Base-by-base conservation (phyloP, 2,113 vertebrate genomes). In the Lepisosteus oculatus region DNA sequence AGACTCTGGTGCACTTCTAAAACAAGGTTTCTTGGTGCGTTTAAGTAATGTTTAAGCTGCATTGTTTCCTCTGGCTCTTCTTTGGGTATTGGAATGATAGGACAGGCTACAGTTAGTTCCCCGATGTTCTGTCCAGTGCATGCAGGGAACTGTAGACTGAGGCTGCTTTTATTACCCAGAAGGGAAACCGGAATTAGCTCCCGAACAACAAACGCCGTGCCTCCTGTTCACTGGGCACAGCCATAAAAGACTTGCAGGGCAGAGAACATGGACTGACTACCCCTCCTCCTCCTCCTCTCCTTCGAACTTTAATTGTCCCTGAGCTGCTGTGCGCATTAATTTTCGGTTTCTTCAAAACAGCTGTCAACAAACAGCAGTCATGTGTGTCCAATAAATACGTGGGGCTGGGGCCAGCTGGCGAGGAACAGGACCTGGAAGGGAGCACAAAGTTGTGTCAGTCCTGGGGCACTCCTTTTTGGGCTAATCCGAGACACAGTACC, bases 301-400 rank as follows among this genome's bases (percentile, higher is more conserved):
- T 74, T 80, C 77, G 81, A 83, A 79, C 84, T 76, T 78, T 87
- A 79, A 89, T 86, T 85, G 82, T 9, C 6, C 74, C 77, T 77
- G 86, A 65, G 77, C 83, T 81, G 78, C 72, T 63, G 44, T 8
- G n/a, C 72, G 74, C 68, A 29, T 81, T 74, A 67, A 68, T 41
- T 43, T 70, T 54, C 67, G 62, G 77, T 79, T 74, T 73, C 72
- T 65, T 68, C 70, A 77, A 82, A 84, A 83, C 86, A 89, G 81
- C 84, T 90, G 85, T 82, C 66, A 69, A 78, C 74, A 62, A 72
- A 78, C 72, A 64, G 68, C 65, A 73, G 77, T 78, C 76, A 76
- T 43, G 65, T 15, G 13, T 63, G 43, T 66, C 56, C 56, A 70
- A 54, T 61, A 68, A 63, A 63, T 71, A 42, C 43, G 41, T 11